Base-by-base conservation (phyloP, 2,113 vertebrate species). In the Elephas maximus region DNA sequence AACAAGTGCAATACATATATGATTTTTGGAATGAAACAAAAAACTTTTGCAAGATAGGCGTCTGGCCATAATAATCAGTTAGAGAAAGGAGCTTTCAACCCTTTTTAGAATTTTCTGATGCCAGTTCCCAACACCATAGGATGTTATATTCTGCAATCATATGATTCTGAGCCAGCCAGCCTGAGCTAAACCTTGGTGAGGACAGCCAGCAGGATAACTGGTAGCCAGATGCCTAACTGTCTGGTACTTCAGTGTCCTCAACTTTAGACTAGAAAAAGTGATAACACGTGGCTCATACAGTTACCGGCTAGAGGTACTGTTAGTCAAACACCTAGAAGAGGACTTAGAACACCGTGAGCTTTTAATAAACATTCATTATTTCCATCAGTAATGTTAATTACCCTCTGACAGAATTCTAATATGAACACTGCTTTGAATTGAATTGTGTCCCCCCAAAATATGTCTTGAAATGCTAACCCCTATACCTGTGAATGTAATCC, bases 1-100 rank as follows among this genome's bases (percentile, higher is more conserved):
- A n/a, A n/a, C 37, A 96, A 74, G 82, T 62, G 37, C 41, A 90
- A 94, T 90, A 77, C 90, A 96, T 96, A 94, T 96, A 88, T 94
- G 83, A 97, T 89, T 67, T 26, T 73, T 85, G 51, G 62, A 57
- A 33, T 30, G 14, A 69, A 90, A 87, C 92, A n/a, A 8, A 88
- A 96, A 95, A 95, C 41, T 77, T 95, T 63, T 57, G 60, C 44
- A 92, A 91, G 37, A 84, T 41, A 77, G 67, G 71, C 80, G 69
- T 95, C 88, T 96, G 91, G 74, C 91, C 93, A 82, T 91, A 94
- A 67, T 48, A 41, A 85, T 62, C 95, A 80, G 88, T 84, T 78
- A 85, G 81, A 57, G 23, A 92, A 87, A 92, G 51, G 65, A 90
- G 95, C 53, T 85, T 88, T 96, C 71, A 93, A 45, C 21, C 14